Conservation (phyloP, 1,140 invertebrate species). For the Diachasmimorpha longicaudata region DNA sequence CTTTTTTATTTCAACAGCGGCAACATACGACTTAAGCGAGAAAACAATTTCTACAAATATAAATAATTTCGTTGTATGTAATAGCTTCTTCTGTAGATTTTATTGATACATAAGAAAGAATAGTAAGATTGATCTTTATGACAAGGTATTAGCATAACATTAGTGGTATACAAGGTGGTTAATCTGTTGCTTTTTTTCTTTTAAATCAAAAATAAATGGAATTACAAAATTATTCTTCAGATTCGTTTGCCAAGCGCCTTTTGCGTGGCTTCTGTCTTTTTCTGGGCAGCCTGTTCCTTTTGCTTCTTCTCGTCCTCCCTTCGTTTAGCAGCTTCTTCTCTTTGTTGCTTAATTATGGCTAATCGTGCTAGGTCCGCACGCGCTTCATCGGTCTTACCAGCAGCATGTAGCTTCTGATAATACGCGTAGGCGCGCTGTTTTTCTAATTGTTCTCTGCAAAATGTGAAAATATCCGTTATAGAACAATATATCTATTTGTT, state of each 20-base stretch:
- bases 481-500: too few relatives aligned
- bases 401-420: constrained; percentile 91
- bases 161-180: constrained; percentile 21
- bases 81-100: background rate
- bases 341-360: constrained; percentile 89
- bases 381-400: constrained; percentile 95
- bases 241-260: constrained; percentile 66
- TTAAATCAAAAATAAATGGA: background rate
- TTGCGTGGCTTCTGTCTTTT: constrained; percentile 64
- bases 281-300: constrained; percentile 66
- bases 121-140: background rate
- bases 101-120: background rate
- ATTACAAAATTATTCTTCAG: constrained; percentile 22
- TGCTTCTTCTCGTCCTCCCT: constrained; percentile 86
- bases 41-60: too few relatives aligned
- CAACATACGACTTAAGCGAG: too few relatives aligned
- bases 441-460: constrained; percentile 87
- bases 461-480: too few relatives aligned
- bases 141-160: constrained; percentile 4
- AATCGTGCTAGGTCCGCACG: constrained; percentile 90
- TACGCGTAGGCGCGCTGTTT: constrained; percentile 85
- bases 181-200: background rate
- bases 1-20: too few relatives aligned
- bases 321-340: constrained; percentile 91
- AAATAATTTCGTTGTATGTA: background rate